phyloP scores from a whole-genome alignment of 2,113 vertebrate genomes.

The Etheostoma cragini region DNA sequence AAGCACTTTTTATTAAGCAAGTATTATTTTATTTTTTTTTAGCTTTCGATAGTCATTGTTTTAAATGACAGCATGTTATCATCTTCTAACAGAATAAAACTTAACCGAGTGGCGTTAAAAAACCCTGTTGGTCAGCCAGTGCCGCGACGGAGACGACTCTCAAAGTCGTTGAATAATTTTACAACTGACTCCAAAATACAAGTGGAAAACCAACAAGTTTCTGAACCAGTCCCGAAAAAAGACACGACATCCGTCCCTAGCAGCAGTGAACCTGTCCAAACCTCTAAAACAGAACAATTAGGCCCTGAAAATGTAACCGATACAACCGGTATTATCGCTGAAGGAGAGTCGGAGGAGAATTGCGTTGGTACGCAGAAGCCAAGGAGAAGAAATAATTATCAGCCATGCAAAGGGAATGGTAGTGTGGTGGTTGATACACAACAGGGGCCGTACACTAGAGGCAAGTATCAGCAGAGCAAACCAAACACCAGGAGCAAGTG shows the following conservation, averaged over 20 bases:
- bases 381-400: not conserved
- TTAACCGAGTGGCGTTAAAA: slow-evolving; percentile 46
- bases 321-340: not conserved
- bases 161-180: fast-evolving
- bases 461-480: slow-evolving; percentile 16
- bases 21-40: not conserved
- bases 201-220: fast-evolving
- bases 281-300: fast-evolving
- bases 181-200: not conserved
- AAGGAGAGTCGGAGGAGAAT: not conserved
- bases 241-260: fast-evolving
- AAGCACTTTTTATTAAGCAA: not conserved
- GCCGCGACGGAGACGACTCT: slow-evolving; percentile 27
- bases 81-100: slow-evolving; percentile 42
- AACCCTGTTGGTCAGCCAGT: not conserved
- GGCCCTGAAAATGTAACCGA: not conserved
- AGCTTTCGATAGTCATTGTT: not conserved
- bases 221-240: not conserved
- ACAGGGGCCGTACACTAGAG: slow-evolving; percentile 7
- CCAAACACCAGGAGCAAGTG: not conserved
- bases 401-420: not conserved
- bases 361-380: not conserved
- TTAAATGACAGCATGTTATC: slow-evolving; percentile 35
- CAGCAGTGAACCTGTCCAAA: not conserved
- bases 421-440: not conserved